A percentile compares a stretch with the other conserved stretches of the same genome.
Conservation (phyloP, 1,140 invertebrate genomes). For the Leptinotarsa texana region DNA sequence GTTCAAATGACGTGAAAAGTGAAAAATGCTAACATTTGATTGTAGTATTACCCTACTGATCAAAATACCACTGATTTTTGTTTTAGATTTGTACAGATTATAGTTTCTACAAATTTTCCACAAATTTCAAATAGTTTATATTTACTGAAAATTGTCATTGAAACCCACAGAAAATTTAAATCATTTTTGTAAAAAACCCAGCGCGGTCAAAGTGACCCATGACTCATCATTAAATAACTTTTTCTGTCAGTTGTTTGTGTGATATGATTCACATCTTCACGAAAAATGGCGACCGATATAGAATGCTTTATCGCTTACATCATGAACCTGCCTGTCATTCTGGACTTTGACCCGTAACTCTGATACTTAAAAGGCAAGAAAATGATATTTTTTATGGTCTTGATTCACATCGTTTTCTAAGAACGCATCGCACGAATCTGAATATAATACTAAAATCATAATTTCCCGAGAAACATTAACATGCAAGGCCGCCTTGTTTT, state of each 20-base stretch:
- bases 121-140: no score
- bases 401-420: background rate
- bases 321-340: background rate
- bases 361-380: background rate
- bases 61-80: no score
- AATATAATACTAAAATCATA: constrained; percentile 5
- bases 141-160: no score
- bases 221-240: background rate
- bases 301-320: background rate
- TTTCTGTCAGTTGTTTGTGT: background rate
- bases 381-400: constrained; percentile 5
- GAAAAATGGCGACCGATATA: background rate
- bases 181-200: no score
- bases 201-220: no score
- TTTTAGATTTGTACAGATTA: no score
- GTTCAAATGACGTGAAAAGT: no score
- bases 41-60: no score
- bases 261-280: background rate
- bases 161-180: no score
- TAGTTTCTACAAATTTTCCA: no score
- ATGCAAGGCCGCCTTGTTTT: constrained; percentile 13
- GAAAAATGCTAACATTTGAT: no score
- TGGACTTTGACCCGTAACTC: background rate
- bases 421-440: constrained; percentile 2
- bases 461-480: constrained; percentile 11